A percentile compares a stretch with the other conserved stretches of the same genome.
Evolutionary conservation across 2,888 invertebrate genomes (phyloP).

Genomic region (Lycocerus yunnanus): DNA sequence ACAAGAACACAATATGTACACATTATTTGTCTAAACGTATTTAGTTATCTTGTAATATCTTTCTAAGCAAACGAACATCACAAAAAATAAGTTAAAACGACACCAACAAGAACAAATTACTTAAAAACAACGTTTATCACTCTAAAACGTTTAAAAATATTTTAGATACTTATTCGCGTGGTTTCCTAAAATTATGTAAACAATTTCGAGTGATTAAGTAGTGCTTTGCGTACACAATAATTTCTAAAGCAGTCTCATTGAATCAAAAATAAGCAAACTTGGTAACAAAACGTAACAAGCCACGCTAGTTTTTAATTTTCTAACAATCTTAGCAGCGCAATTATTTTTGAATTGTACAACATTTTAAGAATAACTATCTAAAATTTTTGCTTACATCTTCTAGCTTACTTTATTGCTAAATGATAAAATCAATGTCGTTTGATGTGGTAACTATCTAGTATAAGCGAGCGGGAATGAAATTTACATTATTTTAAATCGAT

Average conservation of each 20-base stretch:
- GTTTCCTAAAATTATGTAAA: not conserved
- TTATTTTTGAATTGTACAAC: constrained; percentile 1
- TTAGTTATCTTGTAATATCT: not conserved
- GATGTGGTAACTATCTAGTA: not conserved
- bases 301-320: not conserved
- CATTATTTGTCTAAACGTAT: constrained; percentile 14
- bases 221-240: not conserved
- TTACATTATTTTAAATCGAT: not conserved
- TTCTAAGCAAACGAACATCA: constrained; percentile 3
- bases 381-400: not conserved
- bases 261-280: constrained; percentile 9
- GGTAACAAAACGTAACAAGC: constrained; percentile 2
- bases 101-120: not conserved
- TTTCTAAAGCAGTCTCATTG: constrained; percentile 19
- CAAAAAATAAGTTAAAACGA: constrained; percentile 5
- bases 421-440: constrained; percentile 3
- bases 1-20: constrained; percentile 30
- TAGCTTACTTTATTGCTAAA: constrained; percentile 8
- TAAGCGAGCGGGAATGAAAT: not conserved
- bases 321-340: not conserved
- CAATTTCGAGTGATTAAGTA: not conserved
- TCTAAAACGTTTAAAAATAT: not conserved
- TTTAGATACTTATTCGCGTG: not conserved
- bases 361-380: constrained; percentile 1
- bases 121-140: not conserved